Evolutionary conservation across 2,888 invertebrate genomes (phyloP).

Genomic region (Zaprionus bogoriensis): DNA sequence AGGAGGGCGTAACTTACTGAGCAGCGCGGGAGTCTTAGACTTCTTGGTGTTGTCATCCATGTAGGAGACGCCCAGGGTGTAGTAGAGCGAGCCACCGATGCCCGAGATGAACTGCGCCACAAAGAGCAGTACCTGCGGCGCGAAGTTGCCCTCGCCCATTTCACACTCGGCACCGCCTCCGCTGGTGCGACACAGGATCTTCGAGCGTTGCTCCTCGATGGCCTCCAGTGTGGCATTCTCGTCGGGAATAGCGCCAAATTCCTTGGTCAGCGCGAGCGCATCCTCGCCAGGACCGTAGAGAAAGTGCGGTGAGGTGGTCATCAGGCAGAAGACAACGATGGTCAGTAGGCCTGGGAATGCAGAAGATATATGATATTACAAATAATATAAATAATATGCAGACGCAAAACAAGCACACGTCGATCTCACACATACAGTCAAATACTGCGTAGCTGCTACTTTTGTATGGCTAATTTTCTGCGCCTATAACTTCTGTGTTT

Average conservation of each 20-base stretch:
- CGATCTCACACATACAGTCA: too few relatives aligned
- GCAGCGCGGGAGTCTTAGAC: slow-evolving; percentile 88
- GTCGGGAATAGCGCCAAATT: slow-evolving; percentile 84
- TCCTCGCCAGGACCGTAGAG: slow-evolving; percentile 88
- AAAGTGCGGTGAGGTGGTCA: slow-evolving; percentile 88
- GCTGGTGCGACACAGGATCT: slow-evolving; percentile 84
- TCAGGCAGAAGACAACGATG: slow-evolving; percentile 86
- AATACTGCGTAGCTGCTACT: too few relatives aligned
- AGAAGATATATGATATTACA: too few relatives aligned
- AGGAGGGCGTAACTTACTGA: slow-evolving; percentile 86
- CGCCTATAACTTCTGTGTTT: too few relatives aligned
- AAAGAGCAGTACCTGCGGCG: slow-evolving; percentile 86
- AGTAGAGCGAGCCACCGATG: slow-evolving; percentile 88
- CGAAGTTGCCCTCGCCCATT: slow-evolving; percentile 85
- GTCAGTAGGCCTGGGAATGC: slow-evolving; percentile 84
- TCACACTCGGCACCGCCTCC: slow-evolving; percentile 83
- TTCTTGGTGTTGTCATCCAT: slow-evolving; percentile 91
- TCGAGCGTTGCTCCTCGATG: slow-evolving; percentile 84
- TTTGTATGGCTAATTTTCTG: too few relatives aligned
- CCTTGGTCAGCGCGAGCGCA: slow-evolving; percentile 85
- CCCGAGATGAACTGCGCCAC: slow-evolving; percentile 88
- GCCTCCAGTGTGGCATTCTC: slow-evolving; percentile 83
- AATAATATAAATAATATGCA: too few relatives aligned
- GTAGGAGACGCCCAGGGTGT: slow-evolving; percentile 88
- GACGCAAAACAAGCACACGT: too few relatives aligned